Conservation (phyloP, 2,113 vertebrate genomes). For the Myotis davidii region DNA sequence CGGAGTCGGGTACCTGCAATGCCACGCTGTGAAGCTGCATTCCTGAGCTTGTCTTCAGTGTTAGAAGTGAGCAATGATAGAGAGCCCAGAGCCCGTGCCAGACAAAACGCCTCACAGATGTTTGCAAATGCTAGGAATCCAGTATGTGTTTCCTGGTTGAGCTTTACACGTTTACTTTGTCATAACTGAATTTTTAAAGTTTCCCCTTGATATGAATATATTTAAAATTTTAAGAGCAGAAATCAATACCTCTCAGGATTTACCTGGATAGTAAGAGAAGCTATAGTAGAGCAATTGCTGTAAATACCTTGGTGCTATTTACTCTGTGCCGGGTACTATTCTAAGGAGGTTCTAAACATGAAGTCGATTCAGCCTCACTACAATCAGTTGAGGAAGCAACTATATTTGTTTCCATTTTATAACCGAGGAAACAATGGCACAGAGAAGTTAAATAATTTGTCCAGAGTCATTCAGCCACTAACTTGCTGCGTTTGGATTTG, state of each 20-base stretch:
- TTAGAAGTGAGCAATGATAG: not conserved
- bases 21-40: not conserved
- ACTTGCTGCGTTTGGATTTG: not conserved
- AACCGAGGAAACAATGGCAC: not conserved
- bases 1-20: not conserved
- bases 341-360: not conserved
- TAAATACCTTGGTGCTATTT: not conserved
- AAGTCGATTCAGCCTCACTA: not conserved
- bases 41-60: not conserved
- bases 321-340: not conserved
- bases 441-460: conserved; percentile 4
- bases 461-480: not conserved
- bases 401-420: not conserved
- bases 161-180: not conserved
- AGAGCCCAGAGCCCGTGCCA: rapidly evolving
- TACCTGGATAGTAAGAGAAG: not conserved
- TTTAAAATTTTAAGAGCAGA: conserved; percentile 11
- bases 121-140: not conserved
- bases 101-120: not conserved
- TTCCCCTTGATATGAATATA: not conserved
- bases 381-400: not conserved
- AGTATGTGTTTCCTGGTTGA: not conserved
- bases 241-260: not conserved
- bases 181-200: not conserved
- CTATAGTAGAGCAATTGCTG: not conserved